Evolutionary conservation across 23 tunicate genomes (phyloP), one percentile per base, ranked within the genome.

Genomic region (Ascidia mentula): DNA sequence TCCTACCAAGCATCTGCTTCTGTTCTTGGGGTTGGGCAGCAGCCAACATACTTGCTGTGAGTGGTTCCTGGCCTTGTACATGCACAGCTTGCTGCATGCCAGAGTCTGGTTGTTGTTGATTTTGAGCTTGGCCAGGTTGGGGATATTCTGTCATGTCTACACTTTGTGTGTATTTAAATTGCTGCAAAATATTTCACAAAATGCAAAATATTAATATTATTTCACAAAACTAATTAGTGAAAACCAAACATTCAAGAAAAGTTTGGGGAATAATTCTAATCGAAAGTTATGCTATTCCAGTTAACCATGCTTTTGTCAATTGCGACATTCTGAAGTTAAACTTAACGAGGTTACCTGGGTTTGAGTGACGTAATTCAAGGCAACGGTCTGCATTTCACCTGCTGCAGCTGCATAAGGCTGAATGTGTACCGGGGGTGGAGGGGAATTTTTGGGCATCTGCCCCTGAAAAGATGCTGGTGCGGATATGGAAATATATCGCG

Each of bases 21-120:
- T 96, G 99, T 72, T 96, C 99, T 81, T 90, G 96, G 2, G 99
- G 99, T 45, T 80, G 91, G 34, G 99, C 99, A 69, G 92, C 72
- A 78, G 99, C 96, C 73, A 96, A 69, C 92, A 87, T 90, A 20
- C 86, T 82, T 0, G 99, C 75, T 30, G 99, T 90, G 34, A 95
- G 89, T 17, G 99, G 95, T 72, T 95, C 99, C 70, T 91, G 95
- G 8, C 95, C 95, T 82, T 86, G 92, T 6, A 87, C 86, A 42
- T 92, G 89, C 69, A 87, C 97, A 75, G 92, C 92, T 32, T 75
- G 92, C 69, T 92, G 97, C 15, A 75, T 60, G 26, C 71, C 79
- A 0, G 72, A 65, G 3, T 85, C 86, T 12, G 40, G 76, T 35
- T 79, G 83, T 36, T 84, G 95, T 74, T 90, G 89, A 32, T 38